Evolutionary conservation across 2,113 vertebrate species (phyloP).

Genomic region (Tupaia tana): DNA sequence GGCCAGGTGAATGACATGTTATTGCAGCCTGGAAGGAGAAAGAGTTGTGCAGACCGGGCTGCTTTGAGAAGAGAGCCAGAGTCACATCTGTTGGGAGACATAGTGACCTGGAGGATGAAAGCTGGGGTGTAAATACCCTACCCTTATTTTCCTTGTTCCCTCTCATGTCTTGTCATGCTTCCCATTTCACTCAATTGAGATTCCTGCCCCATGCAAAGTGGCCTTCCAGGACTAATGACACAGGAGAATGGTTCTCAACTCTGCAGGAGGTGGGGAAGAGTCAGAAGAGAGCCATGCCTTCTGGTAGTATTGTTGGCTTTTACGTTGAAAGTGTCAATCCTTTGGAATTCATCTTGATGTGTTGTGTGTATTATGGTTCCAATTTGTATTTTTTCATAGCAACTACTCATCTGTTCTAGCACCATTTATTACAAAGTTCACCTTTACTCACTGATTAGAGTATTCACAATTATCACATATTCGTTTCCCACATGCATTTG

Average conservation of each 20-base stretch:
- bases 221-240: neutral
- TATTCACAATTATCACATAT: neutral
- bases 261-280: neutral
- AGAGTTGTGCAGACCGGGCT: neutral
- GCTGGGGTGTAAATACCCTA: neutral
- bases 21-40: neutral
- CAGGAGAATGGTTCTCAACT: neutral
- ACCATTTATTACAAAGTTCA: neutral
- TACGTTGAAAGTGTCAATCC: neutral
- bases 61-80: neutral
- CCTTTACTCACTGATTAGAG: neutral
- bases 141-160: fast-evolving
- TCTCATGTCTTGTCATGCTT: neutral
- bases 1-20: too few relatives aligned
- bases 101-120: neutral
- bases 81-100: fast-evolving
- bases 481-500: neutral
- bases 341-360: neutral
- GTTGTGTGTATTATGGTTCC: neutral
- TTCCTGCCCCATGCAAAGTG: neutral
- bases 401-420: neutral
- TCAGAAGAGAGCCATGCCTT: neutral
- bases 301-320: neutral
- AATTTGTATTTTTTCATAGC: neutral
- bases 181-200: too few relatives aligned